Evolutionary conservation across 2,888 invertebrate species (phyloP).

Genomic region (Stomorhina lunata): DNA sequence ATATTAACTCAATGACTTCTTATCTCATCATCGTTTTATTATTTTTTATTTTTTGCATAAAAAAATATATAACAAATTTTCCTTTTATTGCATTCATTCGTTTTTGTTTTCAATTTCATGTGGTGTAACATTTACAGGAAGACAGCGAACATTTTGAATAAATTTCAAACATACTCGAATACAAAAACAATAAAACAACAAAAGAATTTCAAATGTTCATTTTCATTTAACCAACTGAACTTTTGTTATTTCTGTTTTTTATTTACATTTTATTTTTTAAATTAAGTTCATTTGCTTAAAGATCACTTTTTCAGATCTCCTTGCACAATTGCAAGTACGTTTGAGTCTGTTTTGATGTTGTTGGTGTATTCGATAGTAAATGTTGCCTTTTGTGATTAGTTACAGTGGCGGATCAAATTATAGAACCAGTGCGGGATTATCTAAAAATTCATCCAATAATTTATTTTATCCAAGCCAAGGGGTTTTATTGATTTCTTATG

Average conservation of each 20-base stretch:
- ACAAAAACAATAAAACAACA: slow-evolving; percentile 28
- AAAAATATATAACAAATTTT: not conserved
- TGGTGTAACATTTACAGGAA: slow-evolving; percentile 41
- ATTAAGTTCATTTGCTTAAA: slow-evolving; percentile 56
- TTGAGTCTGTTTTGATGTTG: slow-evolving; percentile 8
- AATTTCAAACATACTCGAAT: not conserved
- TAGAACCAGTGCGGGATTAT: too few relatives aligned
- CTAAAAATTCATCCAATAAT: too few relatives aligned
- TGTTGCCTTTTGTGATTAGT: slow-evolving; percentile 8
- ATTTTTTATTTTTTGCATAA: not conserved
- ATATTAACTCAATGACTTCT: slow-evolving; percentile 27
- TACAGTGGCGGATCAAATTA: too few relatives aligned
- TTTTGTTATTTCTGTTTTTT: slow-evolving; percentile 24
- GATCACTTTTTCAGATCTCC: slow-evolving; percentile 49
- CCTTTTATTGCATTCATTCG: slow-evolving; percentile 10
- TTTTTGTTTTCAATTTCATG: not conserved
- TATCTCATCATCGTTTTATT: slow-evolving; percentile 22
- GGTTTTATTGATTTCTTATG: too few relatives aligned
- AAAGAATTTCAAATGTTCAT: slow-evolving; percentile 60
- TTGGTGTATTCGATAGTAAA: not conserved
- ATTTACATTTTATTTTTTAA: slow-evolving; percentile 10
- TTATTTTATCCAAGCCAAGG: too few relatives aligned
- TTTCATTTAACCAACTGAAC: slow-evolving; percentile 56
- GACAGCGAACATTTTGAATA: slow-evolving; percentile 19
- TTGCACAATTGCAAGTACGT: slow-evolving; percentile 20